A percentile compares a stretch with the other conserved stretches of the same genome.
Conservation (phyloP, 2,113 vertebrate genomes). For the Brachionichthys hirsutus region DNA sequence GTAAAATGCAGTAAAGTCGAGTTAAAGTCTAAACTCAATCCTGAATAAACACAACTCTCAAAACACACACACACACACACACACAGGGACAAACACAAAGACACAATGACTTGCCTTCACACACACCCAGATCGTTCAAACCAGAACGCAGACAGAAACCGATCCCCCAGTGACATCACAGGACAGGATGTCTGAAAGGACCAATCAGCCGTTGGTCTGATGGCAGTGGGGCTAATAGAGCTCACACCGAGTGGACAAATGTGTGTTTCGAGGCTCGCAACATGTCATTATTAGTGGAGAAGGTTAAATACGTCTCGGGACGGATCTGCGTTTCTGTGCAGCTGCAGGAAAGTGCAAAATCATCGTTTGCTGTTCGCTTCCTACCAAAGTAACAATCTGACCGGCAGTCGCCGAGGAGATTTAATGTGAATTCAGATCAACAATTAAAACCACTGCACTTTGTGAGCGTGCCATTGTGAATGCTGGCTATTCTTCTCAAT, state of each 20-base stretch:
- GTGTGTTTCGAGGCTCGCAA: not conserved
- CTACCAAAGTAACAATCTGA: no score
- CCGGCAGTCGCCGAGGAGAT: not conserved
- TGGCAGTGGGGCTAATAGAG: not conserved
- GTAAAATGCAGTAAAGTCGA: constrained; percentile 22
- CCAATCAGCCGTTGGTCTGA: constrained; percentile 6
- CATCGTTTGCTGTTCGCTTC: no score
- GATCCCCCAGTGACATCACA: no score
- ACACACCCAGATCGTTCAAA: not conserved
- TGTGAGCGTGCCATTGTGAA: constrained; percentile 22
- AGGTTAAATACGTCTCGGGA: no score
- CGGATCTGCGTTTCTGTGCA: not conserved
- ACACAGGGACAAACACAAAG: constrained; percentile 13
- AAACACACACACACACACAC: constrained; percentile 11
- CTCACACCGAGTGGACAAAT: not conserved
- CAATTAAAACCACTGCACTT: constrained; percentile 14
- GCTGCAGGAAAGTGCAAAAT: not conserved
- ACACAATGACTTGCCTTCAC: not conserved
- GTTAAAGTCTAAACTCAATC: constrained; percentile 46
- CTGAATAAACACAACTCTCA: constrained; percentile 59
- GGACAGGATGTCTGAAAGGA: constrained; percentile 2
- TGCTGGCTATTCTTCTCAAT: constrained; percentile 34
- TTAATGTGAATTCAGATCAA: not conserved
- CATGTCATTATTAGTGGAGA: not conserved
- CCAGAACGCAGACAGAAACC: not conserved